Percentiles rank a stretch among this genome's conserved stretches.
These are phyloP conservation scores for Urocolius indicus DNA, from an alignment of 2,113 vertebrate genomes.

Conservation along the genomic window DNA sequence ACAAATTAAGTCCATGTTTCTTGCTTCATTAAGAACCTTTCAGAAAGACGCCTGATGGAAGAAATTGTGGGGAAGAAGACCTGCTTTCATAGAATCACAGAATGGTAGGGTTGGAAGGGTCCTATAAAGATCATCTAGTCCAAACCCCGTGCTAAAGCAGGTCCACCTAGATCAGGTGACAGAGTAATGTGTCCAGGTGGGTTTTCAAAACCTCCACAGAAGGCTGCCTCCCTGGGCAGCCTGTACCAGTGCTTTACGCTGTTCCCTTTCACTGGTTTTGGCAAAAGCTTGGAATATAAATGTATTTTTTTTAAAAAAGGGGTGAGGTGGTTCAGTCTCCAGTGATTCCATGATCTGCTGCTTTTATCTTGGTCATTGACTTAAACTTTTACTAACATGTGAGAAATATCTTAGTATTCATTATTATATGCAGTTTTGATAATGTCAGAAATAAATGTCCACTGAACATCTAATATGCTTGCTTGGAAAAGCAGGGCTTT, in stretches of 20 bases:
- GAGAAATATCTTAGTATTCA: neutral
- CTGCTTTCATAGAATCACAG: neutral
- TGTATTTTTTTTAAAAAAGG: neutral
- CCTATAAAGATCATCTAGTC: no score
- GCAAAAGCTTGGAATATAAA: neutral
- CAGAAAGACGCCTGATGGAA: neutral
- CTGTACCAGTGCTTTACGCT: neutral
- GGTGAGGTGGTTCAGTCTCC: neutral
- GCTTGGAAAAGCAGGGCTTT: neutral
- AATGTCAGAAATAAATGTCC: neutral
- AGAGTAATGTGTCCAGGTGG: no score
- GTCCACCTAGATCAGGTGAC: no score
- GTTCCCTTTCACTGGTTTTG: neutral
- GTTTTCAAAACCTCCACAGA: no score
- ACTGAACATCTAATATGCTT: neutral
- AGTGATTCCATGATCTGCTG: neutral
- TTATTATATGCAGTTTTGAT: neutral
- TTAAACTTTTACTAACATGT: neutral
- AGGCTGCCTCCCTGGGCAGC: no score
- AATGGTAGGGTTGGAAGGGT: no score
- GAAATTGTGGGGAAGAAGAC: neutral
- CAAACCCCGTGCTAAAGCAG: no score
- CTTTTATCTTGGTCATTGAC: neutral
- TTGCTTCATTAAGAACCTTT: neutral
- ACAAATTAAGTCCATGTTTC: neutral